These are phyloP conservation scores for Drosophila maculinotata DNA, from an alignment of 2,888 invertebrate genomes.

Conservation along the genomic window DNA sequence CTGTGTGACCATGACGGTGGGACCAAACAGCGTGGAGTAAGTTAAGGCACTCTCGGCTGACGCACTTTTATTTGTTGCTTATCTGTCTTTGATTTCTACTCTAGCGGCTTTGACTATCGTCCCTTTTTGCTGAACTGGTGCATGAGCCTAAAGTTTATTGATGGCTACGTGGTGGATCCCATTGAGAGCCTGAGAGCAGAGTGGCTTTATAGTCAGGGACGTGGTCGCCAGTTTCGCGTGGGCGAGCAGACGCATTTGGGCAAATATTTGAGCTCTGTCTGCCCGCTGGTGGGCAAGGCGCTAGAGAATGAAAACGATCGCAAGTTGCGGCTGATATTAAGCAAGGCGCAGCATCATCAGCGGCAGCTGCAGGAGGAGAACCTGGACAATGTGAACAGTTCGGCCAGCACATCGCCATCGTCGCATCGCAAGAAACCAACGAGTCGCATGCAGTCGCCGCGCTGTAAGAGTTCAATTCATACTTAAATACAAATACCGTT, in stretches of 20 bases:
- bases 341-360: conserved; percentile 96
- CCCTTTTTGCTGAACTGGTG: conserved; percentile 98
- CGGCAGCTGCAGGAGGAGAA: conserved; percentile 92
- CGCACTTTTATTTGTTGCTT: background rate
- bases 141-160: conserved; percentile 93
- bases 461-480: conserved; percentile 76
- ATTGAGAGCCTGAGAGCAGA: conserved; percentile 97
- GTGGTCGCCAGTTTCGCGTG: conserved; percentile 93
- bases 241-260: conserved; percentile 93
- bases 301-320: conserved; percentile 94
- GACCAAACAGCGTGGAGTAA: conserved; percentile 88
- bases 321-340: conserved; percentile 93
- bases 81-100: background rate
- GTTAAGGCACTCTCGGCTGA: conserved; percentile 26
- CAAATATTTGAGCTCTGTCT: conserved; percentile 93
- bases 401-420: conserved; percentile 84
- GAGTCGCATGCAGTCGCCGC: conserved; percentile 85
- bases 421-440: conserved; percentile 83
- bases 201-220: conserved; percentile 97
- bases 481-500: background rate
- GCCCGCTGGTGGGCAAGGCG: conserved; percentile 93
- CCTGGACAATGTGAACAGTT: conserved; percentile 83
- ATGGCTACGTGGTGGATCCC: conserved; percentile 95
- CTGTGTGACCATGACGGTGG: conserved; percentile 92
- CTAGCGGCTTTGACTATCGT: conserved; percentile 94